These are phyloP conservation scores for Abramis brama DNA, from an alignment of 2,113 vertebrate species.

Conservation along the genomic window DNA sequence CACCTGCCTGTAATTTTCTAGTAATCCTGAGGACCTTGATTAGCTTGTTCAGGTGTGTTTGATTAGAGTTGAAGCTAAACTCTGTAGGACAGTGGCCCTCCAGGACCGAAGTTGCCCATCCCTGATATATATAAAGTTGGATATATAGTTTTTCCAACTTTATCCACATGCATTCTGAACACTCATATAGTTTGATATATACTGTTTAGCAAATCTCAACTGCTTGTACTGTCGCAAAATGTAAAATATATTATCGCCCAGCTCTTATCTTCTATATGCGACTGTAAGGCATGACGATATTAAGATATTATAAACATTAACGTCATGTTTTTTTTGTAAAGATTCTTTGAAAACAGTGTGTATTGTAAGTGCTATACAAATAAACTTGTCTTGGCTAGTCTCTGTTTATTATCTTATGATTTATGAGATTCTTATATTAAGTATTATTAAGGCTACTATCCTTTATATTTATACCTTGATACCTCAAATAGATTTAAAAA, in stretches of 20 bases:
- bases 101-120: too few species aligned
- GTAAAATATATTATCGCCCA: neutral
- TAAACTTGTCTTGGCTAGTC: neutral
- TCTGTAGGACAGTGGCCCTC: too few species aligned
- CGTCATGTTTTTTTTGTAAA: neutral
- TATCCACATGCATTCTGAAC: neutral
- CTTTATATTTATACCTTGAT: neutral
- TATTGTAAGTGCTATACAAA: neutral
- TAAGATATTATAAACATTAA: neutral
- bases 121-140: too few species aligned
- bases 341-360: neutral
- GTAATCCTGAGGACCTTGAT: too few species aligned
- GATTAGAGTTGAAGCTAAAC: too few species aligned
- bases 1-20: too few species aligned
- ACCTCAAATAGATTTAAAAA: neutral
- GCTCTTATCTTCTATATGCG: neutral
- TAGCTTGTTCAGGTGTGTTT: too few species aligned
- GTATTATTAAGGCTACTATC: neutral
- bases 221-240: neutral
- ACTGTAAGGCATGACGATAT: neutral
- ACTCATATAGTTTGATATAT: neutral
- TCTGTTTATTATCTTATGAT: too few species aligned
- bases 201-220: neutral
- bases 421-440: too few species aligned
- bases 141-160: neutral